Conservation (phyloP, 2,797 vertebrate species). For the Oreonectes daqikongensis region DNA sequence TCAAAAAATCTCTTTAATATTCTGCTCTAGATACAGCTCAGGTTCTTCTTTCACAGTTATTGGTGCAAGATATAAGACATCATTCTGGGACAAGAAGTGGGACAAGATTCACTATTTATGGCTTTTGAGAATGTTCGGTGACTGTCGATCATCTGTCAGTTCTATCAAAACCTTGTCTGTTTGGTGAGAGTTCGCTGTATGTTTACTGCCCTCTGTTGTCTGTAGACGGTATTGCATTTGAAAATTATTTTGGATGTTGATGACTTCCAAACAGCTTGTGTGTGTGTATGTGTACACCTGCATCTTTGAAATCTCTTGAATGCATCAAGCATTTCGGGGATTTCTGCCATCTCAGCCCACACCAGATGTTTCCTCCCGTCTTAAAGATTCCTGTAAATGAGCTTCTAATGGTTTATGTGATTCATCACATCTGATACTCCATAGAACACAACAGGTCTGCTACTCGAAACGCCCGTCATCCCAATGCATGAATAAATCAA, state of each 20-base stretch:
- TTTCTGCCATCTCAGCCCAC: neutral
- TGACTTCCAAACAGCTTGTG: neutral
- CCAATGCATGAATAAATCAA: neutral
- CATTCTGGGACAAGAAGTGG: no score
- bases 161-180: neutral
- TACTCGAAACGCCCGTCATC: neutral
- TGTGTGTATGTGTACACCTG: neutral
- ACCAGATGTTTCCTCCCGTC: conserved; percentile 1
- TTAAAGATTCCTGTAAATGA: neutral
- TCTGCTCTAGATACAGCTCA: no score
- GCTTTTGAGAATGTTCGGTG: neutral
- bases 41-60: no score
- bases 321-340: neutral
- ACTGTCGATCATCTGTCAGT: neutral
- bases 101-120: no score
- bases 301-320: neutral
- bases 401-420: neutral
- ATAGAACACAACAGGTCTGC: no score
- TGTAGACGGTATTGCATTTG: neutral
- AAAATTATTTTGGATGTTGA: neutral
- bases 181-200: neutral
- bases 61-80: neutral
- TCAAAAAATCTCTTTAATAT: no score
- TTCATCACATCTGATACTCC: neutral
- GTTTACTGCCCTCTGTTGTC: neutral